These are phyloP conservation scores for Pituophis catenifer DNA, from an alignment of 2,113 vertebrate species.

Conservation along the genomic window DNA sequence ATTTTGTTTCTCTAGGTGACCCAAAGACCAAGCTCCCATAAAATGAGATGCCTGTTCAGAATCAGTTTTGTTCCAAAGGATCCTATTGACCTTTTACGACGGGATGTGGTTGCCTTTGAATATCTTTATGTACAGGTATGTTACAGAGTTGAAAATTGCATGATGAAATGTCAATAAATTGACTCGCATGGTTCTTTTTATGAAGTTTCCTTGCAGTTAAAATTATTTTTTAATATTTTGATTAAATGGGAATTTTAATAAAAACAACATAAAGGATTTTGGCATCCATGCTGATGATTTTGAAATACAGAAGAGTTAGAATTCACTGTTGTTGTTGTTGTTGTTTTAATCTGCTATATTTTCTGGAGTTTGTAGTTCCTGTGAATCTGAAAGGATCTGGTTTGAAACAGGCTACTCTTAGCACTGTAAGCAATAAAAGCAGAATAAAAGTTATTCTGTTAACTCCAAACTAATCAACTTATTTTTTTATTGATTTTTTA, in stretches of 20 bases:
- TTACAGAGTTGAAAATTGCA: slow-evolving; percentile 14
- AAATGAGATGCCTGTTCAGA: slow-evolving; percentile 98
- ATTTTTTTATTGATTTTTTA: too few relatives aligned
- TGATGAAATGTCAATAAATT: not conserved
- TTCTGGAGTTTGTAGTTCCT: not conserved
- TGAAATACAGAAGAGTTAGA: not conserved
- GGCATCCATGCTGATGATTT: not conserved
- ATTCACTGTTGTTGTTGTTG: not conserved
- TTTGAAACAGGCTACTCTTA: too few relatives aligned
- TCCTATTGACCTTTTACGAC: slow-evolving; percentile 91
- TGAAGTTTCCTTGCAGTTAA: not conserved
- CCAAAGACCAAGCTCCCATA: slow-evolving; percentile 93
- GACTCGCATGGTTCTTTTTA: not conserved
- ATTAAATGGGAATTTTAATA: not conserved
- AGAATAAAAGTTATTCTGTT: not conserved
- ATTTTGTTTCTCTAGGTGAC: slow-evolving; percentile 81
- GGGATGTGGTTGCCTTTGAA: slow-evolving; percentile 94
- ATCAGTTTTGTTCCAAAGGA: slow-evolving; percentile 98
- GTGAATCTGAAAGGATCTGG: not conserved
- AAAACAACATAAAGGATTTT: not conserved
- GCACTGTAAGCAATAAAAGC: not conserved
- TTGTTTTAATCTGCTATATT: not conserved
- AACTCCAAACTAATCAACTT: not conserved
- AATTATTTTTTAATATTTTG: slow-evolving; percentile 10
- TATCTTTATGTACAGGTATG: slow-evolving; percentile 97